These are phyloP conservation scores for Paramormyrops hopkinsi DNA, from an alignment of 2,797 vertebrate genomes.

Conservation along the genomic window DNA sequence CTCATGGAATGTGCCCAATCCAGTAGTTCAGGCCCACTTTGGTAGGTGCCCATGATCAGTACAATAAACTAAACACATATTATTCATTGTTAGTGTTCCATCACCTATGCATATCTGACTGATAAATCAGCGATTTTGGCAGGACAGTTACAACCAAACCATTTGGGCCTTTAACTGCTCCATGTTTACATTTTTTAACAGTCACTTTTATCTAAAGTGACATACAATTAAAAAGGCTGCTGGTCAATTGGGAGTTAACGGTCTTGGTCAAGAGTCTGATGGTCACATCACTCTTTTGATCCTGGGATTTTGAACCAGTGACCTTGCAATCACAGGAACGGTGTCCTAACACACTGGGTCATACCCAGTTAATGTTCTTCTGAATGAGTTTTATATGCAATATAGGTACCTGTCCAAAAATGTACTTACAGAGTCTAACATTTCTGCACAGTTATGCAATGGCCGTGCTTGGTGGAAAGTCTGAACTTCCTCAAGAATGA, in stretches of 20 bases:
- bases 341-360: neutral
- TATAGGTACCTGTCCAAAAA: neutral
- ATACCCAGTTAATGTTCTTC: neutral
- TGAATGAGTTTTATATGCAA: neutral
- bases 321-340: neutral
- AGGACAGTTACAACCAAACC: neutral
- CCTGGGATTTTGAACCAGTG: neutral
- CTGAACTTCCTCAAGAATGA: neutral
- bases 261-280: neutral
- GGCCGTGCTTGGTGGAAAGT: neutral
- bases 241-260: neutral
- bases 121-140: neutral
- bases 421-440: neutral
- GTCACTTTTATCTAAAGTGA: neutral
- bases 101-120: neutral
- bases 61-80: neutral
- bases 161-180: neutral
- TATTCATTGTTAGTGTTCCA: neutral
- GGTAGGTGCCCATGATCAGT: neutral
- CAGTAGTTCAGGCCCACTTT: neutral
- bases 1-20: neutral
- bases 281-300: neutral
- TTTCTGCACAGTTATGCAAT: neutral
- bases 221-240: neutral
- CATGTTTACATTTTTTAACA: neutral